phyloP scores from a whole-genome alignment of 2,113 vertebrate genomes.

The Nyctereutes procyonoides region DNA sequence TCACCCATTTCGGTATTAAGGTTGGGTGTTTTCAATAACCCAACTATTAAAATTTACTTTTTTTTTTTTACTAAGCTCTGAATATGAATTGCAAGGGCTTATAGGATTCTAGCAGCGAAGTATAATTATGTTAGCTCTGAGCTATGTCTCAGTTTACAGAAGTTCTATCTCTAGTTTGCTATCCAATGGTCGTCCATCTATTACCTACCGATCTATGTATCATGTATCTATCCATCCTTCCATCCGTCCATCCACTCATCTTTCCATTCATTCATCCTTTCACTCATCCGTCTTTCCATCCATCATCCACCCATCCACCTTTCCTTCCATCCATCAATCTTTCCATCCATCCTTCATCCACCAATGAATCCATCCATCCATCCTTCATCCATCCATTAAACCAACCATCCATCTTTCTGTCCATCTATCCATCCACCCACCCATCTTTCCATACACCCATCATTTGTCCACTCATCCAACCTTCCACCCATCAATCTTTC shows the following conservation, averaged over 20 bases:
- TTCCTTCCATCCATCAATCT: background rate
- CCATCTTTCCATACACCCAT: fast-evolving
- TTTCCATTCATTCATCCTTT: too few species aligned
- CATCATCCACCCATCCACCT: too few species aligned
- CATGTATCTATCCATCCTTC: background rate
- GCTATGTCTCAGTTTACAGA: background rate
- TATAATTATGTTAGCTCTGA: background rate
- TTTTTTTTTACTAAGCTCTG: background rate
- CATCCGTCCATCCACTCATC: too few species aligned
- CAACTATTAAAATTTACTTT: background rate
- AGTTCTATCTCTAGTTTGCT: background rate
- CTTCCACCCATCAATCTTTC: background rate
- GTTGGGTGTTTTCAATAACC: background rate
- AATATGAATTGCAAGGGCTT: too few species aligned
- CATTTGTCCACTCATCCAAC: background rate
- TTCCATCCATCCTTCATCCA: background rate
- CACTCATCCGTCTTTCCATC: background rate
- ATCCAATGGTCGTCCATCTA: background rate
- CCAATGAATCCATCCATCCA: background rate
- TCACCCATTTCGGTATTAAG: background rate
- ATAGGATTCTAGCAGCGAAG: background rate
- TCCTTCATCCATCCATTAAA: background rate
- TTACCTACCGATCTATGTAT: background rate
- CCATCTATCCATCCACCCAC: background rate
- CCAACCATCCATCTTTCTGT: background rate